phyloP scores from a whole-genome alignment of 2,797 vertebrate genomes.

The Margarornis squamiger region DNA sequence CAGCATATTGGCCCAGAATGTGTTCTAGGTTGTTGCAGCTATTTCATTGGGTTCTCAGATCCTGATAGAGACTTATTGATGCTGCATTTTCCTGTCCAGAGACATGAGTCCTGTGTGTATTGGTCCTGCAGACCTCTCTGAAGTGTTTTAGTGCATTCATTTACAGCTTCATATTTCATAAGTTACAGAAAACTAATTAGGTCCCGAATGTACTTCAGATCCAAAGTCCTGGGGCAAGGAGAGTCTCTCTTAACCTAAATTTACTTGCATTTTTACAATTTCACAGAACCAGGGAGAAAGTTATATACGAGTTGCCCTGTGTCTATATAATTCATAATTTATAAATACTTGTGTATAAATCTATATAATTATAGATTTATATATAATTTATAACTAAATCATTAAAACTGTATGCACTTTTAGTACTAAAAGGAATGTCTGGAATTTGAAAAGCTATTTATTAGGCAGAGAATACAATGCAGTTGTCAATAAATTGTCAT shows the following conservation, averaged over 20 bases:
- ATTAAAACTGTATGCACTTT: background rate
- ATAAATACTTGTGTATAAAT: background rate
- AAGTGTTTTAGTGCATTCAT: background rate
- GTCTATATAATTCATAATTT: background rate
- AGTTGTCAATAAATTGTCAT: background rate
- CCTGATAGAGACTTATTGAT: rapidly evolving
- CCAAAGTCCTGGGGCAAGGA: background rate
- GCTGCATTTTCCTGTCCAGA: background rate
- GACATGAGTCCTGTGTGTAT: background rate
- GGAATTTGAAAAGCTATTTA: slow-evolving; percentile 22
- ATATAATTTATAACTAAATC: background rate
- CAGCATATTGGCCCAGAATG: background rate
- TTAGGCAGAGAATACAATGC: background rate
- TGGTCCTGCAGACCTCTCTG: background rate
- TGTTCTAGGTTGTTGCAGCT: background rate
- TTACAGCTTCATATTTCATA: background rate
- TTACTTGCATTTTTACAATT: background rate
- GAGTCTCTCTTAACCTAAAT: background rate
- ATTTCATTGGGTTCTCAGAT: background rate
- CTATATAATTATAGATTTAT: background rate
- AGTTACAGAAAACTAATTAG: background rate
- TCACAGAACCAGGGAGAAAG: background rate
- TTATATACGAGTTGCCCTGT: background rate
- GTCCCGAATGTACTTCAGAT: background rate
- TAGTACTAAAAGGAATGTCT: background rate